Conservation (phyloP, 2,888 invertebrate genomes). For the Euplagia quadripunctaria region DNA sequence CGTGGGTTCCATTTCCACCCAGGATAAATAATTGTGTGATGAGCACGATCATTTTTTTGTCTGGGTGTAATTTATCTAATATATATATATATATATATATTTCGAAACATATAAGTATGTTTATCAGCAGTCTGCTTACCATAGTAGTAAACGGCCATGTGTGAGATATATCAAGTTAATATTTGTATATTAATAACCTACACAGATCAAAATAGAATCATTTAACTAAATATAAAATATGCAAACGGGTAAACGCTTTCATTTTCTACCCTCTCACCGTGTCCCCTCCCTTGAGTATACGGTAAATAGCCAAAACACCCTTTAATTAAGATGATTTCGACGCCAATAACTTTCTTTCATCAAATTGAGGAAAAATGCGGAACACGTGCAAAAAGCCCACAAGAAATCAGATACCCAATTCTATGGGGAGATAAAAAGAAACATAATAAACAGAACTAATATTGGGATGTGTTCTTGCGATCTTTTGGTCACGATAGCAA, state of each 20-base stretch:
- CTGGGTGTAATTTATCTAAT: no score
- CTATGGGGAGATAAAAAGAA: constrained; percentile 2
- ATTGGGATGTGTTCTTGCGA: background rate
- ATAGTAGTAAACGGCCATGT: no score
- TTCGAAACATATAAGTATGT: no score
- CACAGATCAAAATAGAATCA: background rate
- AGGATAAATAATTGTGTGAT: no score
- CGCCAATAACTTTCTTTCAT: constrained; percentile 42
- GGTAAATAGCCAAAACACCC: constrained; percentile 39
- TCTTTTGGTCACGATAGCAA: background rate
- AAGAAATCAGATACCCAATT: constrained; percentile 13
- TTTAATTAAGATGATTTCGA: constrained; percentile 50
- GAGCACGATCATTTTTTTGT: no score
- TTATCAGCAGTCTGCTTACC: no score
- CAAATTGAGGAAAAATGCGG: constrained; percentile 45
- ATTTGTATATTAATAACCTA: no score
- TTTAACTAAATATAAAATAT: background rate
- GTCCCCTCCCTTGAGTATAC: constrained; percentile 3
- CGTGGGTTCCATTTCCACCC: no score
- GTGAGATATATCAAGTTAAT: no score
- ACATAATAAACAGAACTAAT: background rate
- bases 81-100: no score
- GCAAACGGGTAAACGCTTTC: background rate
- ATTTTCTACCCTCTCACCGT: background rate
- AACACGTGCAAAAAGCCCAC: constrained; percentile 23